Evolutionary conservation across 2,797 vertebrate species (phyloP).

Genomic region (Remorina albescens): DNA sequence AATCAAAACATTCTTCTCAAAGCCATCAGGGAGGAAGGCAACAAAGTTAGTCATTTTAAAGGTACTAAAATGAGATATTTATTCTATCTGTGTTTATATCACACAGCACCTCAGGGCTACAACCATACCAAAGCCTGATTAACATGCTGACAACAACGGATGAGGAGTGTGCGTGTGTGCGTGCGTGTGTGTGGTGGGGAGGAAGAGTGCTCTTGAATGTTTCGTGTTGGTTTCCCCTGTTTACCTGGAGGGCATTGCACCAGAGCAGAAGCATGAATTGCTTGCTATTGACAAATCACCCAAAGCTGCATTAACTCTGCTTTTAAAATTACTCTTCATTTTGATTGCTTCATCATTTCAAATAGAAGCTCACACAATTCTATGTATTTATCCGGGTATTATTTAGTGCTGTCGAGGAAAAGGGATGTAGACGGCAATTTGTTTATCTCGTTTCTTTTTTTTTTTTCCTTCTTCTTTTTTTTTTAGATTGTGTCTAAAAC

Average conservation of each 20-base stretch:
- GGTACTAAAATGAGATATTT: conserved; percentile 79
- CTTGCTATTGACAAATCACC: conserved; percentile 75
- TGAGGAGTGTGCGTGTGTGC: conserved; percentile 41
- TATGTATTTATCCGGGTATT: conserved; percentile 40
- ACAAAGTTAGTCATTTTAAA: conserved; percentile 81
- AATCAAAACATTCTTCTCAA: conserved; percentile 72
- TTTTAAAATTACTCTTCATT: conserved; percentile 60
- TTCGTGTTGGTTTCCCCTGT: conserved; percentile 69
- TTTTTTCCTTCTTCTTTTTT: background rate
- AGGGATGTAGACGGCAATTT: conserved; percentile 16
- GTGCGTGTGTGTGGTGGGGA: conserved; percentile 33
- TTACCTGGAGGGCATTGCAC: conserved; percentile 75
- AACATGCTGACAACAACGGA: conserved; percentile 78
- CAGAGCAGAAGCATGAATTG: conserved; percentile 60
- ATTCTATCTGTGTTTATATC: conserved; percentile 82
- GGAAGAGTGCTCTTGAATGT: conserved; percentile 63
- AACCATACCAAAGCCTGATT: conserved; percentile 74
- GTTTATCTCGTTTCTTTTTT: conserved; percentile 37
- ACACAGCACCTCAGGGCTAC: conserved; percentile 71
- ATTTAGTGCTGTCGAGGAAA: conserved; percentile 38
- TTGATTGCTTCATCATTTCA: conserved; percentile 61
- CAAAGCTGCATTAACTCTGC: conserved; percentile 60
- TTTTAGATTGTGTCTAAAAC: conserved; percentile 41
- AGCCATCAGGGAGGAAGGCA: conserved; percentile 74
- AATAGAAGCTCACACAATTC: conserved; percentile 21